Percentiles rank a stretch among this genome's conserved stretches.
Conservation (phyloP, 1,140 invertebrate genomes). For the Heliconius hermathena region DNA sequence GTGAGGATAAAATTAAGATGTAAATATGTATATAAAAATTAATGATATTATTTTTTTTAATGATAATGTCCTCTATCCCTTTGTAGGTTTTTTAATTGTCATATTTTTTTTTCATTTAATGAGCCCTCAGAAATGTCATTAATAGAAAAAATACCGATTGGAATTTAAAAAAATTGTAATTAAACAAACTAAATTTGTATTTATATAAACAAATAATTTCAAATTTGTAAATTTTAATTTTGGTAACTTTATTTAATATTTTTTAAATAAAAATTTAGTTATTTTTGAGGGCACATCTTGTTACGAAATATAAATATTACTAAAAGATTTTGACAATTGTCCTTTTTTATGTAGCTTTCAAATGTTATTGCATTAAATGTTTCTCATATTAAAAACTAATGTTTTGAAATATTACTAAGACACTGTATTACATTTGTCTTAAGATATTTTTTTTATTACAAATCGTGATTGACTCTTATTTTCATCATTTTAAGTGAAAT, state of each 20-base stretch:
- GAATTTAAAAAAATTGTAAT: neutral
- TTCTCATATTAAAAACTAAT: neutral
- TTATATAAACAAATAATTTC: neutral
- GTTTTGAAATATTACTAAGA: conserved; percentile 5
- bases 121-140: conserved; percentile 7
- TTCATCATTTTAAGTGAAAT: too few species aligned
- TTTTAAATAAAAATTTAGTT: neutral
- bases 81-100: conserved; percentile 26
- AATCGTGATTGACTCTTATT: too few species aligned
- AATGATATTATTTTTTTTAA: conserved; percentile 48
- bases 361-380: conserved; percentile 2
- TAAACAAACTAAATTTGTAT: neutral
- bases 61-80: neutral
- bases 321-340: neutral
- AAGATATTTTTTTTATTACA: too few species aligned
- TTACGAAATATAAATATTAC: neutral
- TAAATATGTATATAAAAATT: conserved; percentile 79
- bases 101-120: neutral
- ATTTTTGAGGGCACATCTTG: conserved; percentile 12
- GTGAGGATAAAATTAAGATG: conserved; percentile 70
- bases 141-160: neutral
- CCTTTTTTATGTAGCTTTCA: conserved; percentile 16
- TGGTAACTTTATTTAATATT: neutral
- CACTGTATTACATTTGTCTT: conserved; percentile 5
- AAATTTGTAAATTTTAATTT: too few species aligned